These are phyloP conservation scores for Sabatieria punctata DNA, from an alignment of 2,888 invertebrate genomes.

Conservation along the genomic window DNA sequence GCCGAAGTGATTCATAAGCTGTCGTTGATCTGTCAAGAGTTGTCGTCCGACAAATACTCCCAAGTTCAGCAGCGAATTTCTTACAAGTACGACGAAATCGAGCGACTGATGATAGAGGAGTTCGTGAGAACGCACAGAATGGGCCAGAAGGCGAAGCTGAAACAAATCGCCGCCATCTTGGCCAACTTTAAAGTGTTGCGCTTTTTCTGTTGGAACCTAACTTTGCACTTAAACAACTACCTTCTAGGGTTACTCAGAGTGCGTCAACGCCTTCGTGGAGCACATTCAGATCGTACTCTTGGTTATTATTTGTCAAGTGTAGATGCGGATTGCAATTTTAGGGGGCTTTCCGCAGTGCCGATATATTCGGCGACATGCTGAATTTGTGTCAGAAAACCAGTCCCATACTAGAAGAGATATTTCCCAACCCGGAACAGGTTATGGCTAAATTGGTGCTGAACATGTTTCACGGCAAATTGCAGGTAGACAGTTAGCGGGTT, in stretches of 20 bases:
- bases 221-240: not conserved
- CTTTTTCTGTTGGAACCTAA: not conserved
- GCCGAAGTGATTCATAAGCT: constrained; percentile 94
- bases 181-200: constrained; percentile 63
- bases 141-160: constrained; percentile 72
- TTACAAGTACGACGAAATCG: constrained; percentile 32
- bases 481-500: constrained; percentile 23
- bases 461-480: constrained; percentile 67
- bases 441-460: constrained; percentile 94
- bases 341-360: constrained; percentile 66
- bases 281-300: constrained; percentile 66
- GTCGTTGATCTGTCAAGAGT: constrained; percentile 79
- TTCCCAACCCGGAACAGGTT: constrained; percentile 83
- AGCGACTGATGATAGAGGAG: constrained; percentile 39
- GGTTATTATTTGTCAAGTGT: not conserved
- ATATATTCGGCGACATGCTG: constrained; percentile 73
- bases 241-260: constrained; percentile 63
- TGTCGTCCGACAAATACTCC: constrained; percentile 23
- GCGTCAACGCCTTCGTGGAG: constrained; percentile 89
- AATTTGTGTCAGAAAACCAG: constrained; percentile 70
- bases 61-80: constrained; percentile 26
- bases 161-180: constrained; percentile 70
- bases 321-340: constrained; percentile 33
- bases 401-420: constrained; percentile 55
- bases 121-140: constrained; percentile 73